A percentile compares a stretch with the other conserved stretches of the same genome.
These are phyloP conservation scores for Apis laboriosa DNA, from an alignment of 1,140 invertebrate species.

Conservation along the genomic window DNA sequence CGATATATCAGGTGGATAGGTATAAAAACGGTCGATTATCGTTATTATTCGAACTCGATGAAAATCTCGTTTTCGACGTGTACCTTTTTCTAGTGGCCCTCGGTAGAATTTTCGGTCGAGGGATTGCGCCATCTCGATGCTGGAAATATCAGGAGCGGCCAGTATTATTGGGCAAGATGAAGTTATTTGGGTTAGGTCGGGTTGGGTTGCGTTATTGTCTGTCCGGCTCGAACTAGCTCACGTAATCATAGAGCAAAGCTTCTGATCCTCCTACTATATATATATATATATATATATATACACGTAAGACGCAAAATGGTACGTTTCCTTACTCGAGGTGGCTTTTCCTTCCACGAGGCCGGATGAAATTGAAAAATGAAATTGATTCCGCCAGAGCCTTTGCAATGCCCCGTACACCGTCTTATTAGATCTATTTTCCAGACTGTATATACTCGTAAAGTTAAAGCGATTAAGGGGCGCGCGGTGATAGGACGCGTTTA, in stretches of 20 bases:
- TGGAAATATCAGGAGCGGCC: constrained; percentile 58
- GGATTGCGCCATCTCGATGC: constrained; percentile 47
- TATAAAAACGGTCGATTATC: constrained; percentile 22
- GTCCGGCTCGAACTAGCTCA: constrained; percentile 61
- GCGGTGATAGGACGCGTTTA: background rate
- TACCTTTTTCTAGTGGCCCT: constrained; percentile 16
- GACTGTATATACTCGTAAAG: constrained; percentile 17
- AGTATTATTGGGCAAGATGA: constrained; percentile 67
- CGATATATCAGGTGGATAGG: background rate
- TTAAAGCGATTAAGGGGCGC: constrained; percentile 41
- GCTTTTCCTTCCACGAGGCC: constrained; percentile 50
- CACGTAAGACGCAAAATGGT: constrained; percentile 60
- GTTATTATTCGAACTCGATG: constrained; percentile 45
- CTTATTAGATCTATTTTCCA: constrained; percentile 62
- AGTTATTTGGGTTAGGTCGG: constrained; percentile 69
- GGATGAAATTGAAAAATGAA: constrained; percentile 67
- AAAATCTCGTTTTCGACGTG: constrained; percentile 64
- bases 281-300: constrained; percentile 10
- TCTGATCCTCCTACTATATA: constrained; percentile 56
- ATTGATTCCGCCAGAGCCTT: constrained; percentile 62
- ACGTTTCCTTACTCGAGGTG: constrained; percentile 45
- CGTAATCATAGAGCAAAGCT: constrained; percentile 70
- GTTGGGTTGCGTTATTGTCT: constrained; percentile 63
- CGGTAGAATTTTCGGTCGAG: constrained; percentile 49
- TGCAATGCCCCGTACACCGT: constrained; percentile 19